Conservation (phyloP, 2,888 invertebrate genomes). For the Dasysyrphus albostriatus region DNA sequence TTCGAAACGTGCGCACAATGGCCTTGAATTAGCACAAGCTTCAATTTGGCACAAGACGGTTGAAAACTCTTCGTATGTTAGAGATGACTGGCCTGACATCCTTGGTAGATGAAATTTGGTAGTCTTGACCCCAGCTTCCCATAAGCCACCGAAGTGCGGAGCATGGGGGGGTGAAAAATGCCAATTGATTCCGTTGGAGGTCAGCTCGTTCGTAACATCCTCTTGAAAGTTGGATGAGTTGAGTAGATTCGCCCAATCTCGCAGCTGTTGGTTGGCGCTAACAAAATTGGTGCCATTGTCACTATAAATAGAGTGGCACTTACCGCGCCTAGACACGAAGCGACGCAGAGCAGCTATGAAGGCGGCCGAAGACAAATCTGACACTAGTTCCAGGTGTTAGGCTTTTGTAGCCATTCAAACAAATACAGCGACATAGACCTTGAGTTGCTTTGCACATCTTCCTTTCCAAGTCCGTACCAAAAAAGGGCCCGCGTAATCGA, state of each 20-base stretch:
- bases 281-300: conserved; percentile 45
- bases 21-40: conserved; percentile 79
- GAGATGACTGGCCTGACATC: conserved; percentile 75
- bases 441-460: conserved; percentile 65
- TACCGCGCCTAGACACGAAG: conserved; percentile 76
- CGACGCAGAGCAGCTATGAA: conserved; percentile 78
- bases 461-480: conserved; percentile 47
- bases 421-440: conserved; percentile 71
- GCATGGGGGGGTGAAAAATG: conserved; percentile 78
- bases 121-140: no score
- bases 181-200: conserved; percentile 73
- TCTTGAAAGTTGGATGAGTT: no score
- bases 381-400: conserved; percentile 66
- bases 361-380: conserved; percentile 76
- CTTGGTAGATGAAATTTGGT: conserved; percentile 79
- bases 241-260: no score
- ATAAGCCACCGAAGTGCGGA: no score
- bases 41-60: conserved; percentile 79
- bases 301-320: conserved; percentile 52
- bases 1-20: conserved; percentile 32
- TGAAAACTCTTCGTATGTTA: conserved; percentile 79
- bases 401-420: conserved; percentile 71
- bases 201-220: no score
- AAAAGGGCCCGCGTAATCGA: conserved; percentile 75
- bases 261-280: no score